Conservation (phyloP, 2,113 vertebrate species). For the Ginglymostoma cirratum region DNA sequence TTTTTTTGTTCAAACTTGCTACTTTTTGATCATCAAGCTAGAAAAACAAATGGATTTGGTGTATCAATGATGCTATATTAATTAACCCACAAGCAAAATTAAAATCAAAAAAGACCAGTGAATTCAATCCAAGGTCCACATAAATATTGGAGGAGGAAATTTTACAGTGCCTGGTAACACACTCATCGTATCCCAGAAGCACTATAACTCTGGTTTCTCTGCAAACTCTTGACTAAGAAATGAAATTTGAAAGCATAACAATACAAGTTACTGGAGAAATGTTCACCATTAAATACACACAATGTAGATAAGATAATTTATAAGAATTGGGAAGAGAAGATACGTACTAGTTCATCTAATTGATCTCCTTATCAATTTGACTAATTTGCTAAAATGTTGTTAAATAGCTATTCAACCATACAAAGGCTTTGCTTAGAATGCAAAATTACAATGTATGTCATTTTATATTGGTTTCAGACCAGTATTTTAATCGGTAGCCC, state of each 20-base stretch:
- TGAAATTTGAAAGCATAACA: neutral
- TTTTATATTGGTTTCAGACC: neutral
- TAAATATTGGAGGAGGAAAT: neutral
- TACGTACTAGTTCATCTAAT: neutral
- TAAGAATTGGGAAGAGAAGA: neutral
- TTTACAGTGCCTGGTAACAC: neutral
- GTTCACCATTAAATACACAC: neutral
- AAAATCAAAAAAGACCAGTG: neutral
- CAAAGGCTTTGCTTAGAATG: neutral
- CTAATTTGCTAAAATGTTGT: neutral
- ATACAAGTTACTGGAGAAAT: neutral
- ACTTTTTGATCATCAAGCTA: conserved; percentile 6
- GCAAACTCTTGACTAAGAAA: neutral
- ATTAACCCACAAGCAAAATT: neutral
- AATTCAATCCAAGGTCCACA: neutral
- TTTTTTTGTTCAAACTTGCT: neutral
- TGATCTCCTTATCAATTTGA: neutral
- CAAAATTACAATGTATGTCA: neutral
- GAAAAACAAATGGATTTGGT: neutral
- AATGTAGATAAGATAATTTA: neutral
- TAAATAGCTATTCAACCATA: neutral
- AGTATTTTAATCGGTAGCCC: neutral
- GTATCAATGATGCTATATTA: neutral
- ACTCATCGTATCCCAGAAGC: neutral
- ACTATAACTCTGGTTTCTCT: neutral